These are phyloP conservation scores for Uloborus plumipes DNA, from an alignment of 2,888 invertebrate genomes.

Conservation along the genomic window DNA sequence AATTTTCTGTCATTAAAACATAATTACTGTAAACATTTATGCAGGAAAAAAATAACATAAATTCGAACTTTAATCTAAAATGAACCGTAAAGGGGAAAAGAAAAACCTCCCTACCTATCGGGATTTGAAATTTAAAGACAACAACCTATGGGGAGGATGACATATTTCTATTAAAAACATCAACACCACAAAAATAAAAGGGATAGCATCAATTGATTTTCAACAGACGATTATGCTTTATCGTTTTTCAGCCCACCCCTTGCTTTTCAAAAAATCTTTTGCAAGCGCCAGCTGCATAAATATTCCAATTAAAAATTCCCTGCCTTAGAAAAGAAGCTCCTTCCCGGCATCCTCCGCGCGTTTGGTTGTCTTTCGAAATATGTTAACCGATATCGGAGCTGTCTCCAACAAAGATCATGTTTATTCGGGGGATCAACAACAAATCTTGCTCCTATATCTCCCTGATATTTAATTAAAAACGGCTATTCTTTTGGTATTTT, in stretches of 20 bases:
- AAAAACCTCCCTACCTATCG: conserved; percentile 33
- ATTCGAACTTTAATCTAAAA: conserved; percentile 52
- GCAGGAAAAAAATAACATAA: conserved; percentile 42
- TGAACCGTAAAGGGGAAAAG: conserved; percentile 13
- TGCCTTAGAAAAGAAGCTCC: conserved; percentile 15
- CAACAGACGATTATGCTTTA: conserved; percentile 55
- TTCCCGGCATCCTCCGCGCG: neutral
- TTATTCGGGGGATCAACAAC: conserved; percentile 15
- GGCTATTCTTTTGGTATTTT: too few species aligned
- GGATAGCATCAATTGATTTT: conserved; percentile 62
- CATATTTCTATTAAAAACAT: conserved; percentile 59
- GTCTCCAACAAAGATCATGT: conserved; percentile 34
- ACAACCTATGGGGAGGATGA: conserved; percentile 40
- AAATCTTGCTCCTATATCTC: conserved; percentile 12
- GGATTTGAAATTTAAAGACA: conserved; percentile 61
- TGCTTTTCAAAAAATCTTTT: conserved; percentile 54
- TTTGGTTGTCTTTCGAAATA: conserved; percentile 52
- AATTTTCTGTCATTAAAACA: conserved; percentile 64
- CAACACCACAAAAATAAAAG: conserved; percentile 19
- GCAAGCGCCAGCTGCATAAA: conserved; percentile 42
- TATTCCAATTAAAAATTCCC: conserved; percentile 63
- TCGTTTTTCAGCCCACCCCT: conserved; percentile 43
- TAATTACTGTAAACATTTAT: conserved; percentile 60
- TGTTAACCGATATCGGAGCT: conserved; percentile 58
- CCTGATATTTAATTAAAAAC: too few species aligned